Evolutionary conservation across 2,113 vertebrate species (phyloP), one percentile per base, ranked within the genome.

Genomic region (Scolopax mira): DNA sequence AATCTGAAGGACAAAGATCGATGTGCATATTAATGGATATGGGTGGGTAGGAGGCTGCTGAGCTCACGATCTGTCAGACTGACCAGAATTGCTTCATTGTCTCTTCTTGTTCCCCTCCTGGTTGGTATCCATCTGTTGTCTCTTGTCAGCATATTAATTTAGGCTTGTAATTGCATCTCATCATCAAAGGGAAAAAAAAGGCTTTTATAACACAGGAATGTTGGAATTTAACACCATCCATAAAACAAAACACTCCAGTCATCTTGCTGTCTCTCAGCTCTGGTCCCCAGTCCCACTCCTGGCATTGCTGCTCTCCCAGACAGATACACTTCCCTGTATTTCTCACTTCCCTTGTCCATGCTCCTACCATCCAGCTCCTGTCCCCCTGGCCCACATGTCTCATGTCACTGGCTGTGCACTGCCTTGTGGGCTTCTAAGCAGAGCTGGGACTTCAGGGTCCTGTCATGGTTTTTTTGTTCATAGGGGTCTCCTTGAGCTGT

Each of bases 81-180:
- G 74, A 90, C 92, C 79, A 88, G 82, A 94, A 85, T 30, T 90
- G 49, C 49, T 75, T 94, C 33, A 65, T 35, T 89, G 52, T 90
- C 71, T 93, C 58, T 74, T 90, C 31, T 90, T 86, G 79, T n/a
- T 83, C 49, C n/a, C 17, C 44, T 95, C 58, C 74, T 91, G 27
- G 28, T 90, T 91, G 37, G 66, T 41, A 91, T 77, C 62, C 58
- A 57, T 85, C 74, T 96, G 85, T 85, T 88, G 44, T 85, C 49
- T 90, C 37, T 88, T 82, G 66, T 88, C 85, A 79, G 74, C 41
- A n/a, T 79, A 90, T 91, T 83, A 93, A 70, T 94, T 94, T 75
- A 89, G 74, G 54, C 62, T 93, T 82, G 28, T 82, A 83, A 90
- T 77, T 95, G 37, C 41, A 79, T 90, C 49, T 19, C 17, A 33